Evolutionary conservation across 2,797 vertebrate genomes (phyloP), one percentile per base, ranked within the genome.

Genomic region (Falco columbarius): DNA sequence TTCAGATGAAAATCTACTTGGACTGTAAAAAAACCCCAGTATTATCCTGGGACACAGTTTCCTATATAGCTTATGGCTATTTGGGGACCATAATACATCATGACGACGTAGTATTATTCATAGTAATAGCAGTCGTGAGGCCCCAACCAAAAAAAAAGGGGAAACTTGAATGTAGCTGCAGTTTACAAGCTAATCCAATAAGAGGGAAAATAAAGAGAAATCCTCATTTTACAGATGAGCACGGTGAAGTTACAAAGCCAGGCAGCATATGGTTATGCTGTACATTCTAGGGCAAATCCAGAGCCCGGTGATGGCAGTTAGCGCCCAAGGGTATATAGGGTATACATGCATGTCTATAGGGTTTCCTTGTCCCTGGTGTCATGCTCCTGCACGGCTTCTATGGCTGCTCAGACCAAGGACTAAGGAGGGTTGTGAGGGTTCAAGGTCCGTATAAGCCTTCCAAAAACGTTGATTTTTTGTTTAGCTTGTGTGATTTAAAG

Each of bases 61-160:
- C 23, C 44, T 88, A 66, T 62, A 67, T 6, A 88, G 42, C 6
- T 71, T 30, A 61, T 86, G 88, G 79, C 71, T 77, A 68, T 88
- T 96, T 92, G 81, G 73, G 58, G 68, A 87, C 54, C 8, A 59
- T 52, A 89, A 84, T 74, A 80, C n/a, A 63, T 93, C 82, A 85
- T 38, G 63, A 93, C 94, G 81, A 80, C 1, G 8, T 22, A 82
- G 59, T 40, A 80, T 92, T 85, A 95, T 94, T 93, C 90, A 92
- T 19, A 71, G 74, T 19, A 95, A 91, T 15, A 87, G 73, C 46
- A 90, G 72, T 23, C n/a, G 7, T 46, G 63, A 90, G 56, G 71
- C 44, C 74, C 47, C 63, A 71, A 56, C 3, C 44, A 66, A 84
- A 89, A 75, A 89, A 75, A 34, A 36, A 17, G 14, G 23, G 54